phyloP scores from a whole-genome alignment of 2,113 vertebrate genomes.

The Rhodinocichla rosea region DNA sequence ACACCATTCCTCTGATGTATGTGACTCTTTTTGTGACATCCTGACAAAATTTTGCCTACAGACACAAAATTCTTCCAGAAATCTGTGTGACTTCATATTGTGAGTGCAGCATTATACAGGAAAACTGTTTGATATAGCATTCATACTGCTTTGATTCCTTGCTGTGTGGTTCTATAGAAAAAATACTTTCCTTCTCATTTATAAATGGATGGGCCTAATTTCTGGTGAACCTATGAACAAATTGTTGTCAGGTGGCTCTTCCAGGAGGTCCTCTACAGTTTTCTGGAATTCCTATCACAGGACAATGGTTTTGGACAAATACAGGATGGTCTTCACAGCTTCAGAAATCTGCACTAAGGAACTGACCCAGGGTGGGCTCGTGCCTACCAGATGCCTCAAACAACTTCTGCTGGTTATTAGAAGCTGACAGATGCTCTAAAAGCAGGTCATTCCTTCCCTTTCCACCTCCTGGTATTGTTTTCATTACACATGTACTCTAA shows the following conservation, averaged over 20 bases:
- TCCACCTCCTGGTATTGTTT: neutral
- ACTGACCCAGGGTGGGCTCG: fast-evolving
- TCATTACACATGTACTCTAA: neutral
- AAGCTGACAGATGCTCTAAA: neutral
- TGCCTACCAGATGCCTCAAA: neutral
- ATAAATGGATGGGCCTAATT: neutral
- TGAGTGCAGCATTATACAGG: neutral
- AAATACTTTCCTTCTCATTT: neutral
- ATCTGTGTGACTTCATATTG: neutral
- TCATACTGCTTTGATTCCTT: neutral
- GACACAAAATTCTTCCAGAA: neutral
- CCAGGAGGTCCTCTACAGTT: neutral
- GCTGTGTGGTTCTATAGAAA: neutral
- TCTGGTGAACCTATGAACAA: neutral
- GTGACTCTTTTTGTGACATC: neutral
- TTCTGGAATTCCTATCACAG: neutral
- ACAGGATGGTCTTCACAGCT: neutral
- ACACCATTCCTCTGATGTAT: neutral
- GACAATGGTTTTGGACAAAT: neutral
- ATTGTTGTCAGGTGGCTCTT: neutral
- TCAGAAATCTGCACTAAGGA: neutral
- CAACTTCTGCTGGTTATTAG: neutral
- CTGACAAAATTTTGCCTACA: neutral
- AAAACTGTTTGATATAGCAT: neutral
- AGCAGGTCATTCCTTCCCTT: neutral